Evolutionary conservation across 2,888 invertebrate species (phyloP).

Genomic region (Nomada lathburiana): DNA sequence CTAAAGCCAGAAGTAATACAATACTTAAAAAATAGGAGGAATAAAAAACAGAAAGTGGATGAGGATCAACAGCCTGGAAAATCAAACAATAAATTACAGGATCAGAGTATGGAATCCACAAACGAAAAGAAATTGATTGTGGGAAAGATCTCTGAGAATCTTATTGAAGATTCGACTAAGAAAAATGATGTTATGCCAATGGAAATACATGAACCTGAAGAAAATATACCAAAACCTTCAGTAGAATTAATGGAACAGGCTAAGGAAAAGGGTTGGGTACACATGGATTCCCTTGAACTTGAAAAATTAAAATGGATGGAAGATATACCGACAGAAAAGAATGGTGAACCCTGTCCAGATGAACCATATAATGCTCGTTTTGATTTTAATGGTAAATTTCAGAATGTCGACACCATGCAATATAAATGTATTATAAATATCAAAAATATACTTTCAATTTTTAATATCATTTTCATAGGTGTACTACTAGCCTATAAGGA

Average conservation of each 20-base stretch:
- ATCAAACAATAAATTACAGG: background rate
- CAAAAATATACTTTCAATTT: background rate
- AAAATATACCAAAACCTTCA: conserved; percentile 70
- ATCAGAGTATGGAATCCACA: background rate
- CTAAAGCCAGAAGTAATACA: conserved; percentile 89
- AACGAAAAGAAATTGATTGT: background rate
- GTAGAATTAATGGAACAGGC: conserved; percentile 81
- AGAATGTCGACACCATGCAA: background rate
- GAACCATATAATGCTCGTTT: conserved; percentile 92
- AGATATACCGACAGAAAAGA: conserved; percentile 86
- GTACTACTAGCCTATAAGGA: conserved; percentile 90
- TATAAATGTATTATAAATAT: background rate
- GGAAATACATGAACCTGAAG: conserved; percentile 56
- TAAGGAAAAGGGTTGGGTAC: conserved; percentile 90
- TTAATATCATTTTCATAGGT: conserved; percentile 80
- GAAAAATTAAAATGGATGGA: conserved; percentile 96
- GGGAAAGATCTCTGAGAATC: background rate
- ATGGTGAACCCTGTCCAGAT: conserved; percentile 82
- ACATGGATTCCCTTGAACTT: conserved; percentile 94
- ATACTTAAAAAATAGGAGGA: conserved; percentile 87
- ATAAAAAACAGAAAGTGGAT: conserved; percentile 68
- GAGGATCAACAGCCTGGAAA: conserved; percentile 25
- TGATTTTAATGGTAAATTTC: conserved; percentile 89
- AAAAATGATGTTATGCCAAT: conserved; percentile 47
- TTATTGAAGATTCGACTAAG: conserved; percentile 5